Percentiles rank a stretch among this genome's conserved stretches.
Conservation (phyloP, 2,888 invertebrate species). For the Junonia oenone region DNA sequence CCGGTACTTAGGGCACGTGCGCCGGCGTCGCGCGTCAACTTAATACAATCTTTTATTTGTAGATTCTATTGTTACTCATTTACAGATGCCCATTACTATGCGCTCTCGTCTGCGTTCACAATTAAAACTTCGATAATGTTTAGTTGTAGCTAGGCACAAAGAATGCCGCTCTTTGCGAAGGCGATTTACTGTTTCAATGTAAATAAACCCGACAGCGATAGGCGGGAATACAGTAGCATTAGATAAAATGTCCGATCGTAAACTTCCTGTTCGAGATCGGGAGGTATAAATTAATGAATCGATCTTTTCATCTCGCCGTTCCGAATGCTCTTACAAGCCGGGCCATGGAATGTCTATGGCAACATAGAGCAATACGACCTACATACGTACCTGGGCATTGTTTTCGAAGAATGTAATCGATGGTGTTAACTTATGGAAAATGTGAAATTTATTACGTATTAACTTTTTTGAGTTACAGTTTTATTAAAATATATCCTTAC, state of each 20-base stretch:
- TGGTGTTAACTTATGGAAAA: too few species aligned
- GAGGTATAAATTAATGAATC: slow-evolving; percentile 72
- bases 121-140: slow-evolving; percentile 73
- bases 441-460: too few species aligned
- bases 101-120: slow-evolving; percentile 71
- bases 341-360: neutral
- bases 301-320: slow-evolving; percentile 68
- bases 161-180: slow-evolving; percentile 67
- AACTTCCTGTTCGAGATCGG: slow-evolving; percentile 69
- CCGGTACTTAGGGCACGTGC: slow-evolving; percentile 73
- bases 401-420: neutral
- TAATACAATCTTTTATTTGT: slow-evolving; percentile 72
- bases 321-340: slow-evolving; percentile 1
- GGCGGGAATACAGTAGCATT: slow-evolving; percentile 60
- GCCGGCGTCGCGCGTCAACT: slow-evolving; percentile 56
- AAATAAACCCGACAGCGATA: slow-evolving; percentile 56
- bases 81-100: slow-evolving; percentile 51
- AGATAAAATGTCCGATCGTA: slow-evolving; percentile 73
- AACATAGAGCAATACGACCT: neutral
- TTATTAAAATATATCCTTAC: too few species aligned
- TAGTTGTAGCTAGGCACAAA: slow-evolving; percentile 60
- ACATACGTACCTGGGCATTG: neutral
- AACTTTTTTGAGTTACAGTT: too few species aligned
- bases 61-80: slow-evolving; percentile 44
- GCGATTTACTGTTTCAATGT: slow-evolving; percentile 58